Evolutionary conservation across 1,140 invertebrate species (phyloP), one percentile per base, ranked within the genome.

Genomic region (Drosophila navojoa): DNA sequence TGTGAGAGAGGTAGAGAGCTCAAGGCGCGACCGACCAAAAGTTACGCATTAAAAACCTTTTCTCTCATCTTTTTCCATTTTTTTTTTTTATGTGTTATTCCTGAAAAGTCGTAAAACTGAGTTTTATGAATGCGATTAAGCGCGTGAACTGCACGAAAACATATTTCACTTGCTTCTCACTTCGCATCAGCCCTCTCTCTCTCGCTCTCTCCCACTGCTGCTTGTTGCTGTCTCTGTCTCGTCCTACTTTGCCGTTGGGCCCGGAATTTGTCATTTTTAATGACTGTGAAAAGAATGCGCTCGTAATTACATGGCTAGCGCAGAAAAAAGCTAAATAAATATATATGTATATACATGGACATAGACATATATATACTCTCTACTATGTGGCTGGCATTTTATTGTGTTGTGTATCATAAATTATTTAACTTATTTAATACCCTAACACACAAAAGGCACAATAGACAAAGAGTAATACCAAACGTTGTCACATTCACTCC

Each of bases 91-190:
- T 60, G 16, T 59, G 66, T 70, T 74, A 69, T 79, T 79, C 79
- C 68, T 77, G 38, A 82, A 87, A 86, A 87, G 82, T 89, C 84
- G 84, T 87, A 82, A 89, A 87, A 79, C 69, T 75, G 72, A 87
- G 82, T 87, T 87, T 87, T 87, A 87, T 87, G 82, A 87, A 89
- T 82, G 82, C 82, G 82, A 87, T 87, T 87, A 89, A 82, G 79
- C 79, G 76, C 76, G 84, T 89, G 76, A 87, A 87, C 81, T 87
- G 81, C 82, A 78, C 63, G 76, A 86, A 73, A 85, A 76, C 82
- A 86, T 87, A 87, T 87, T 87, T 82, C 76, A 76, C 61, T 74
- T 70, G 52, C 29, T 40, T 60, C 66, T 63, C 44, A 52, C 57
- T 70, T 45, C 40, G 62, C 40, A 40, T 32, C 42, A 16, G 9